These are phyloP conservation scores for Amaurobius ferox DNA, from an alignment of 2,888 invertebrate species.

Conservation along the genomic window DNA sequence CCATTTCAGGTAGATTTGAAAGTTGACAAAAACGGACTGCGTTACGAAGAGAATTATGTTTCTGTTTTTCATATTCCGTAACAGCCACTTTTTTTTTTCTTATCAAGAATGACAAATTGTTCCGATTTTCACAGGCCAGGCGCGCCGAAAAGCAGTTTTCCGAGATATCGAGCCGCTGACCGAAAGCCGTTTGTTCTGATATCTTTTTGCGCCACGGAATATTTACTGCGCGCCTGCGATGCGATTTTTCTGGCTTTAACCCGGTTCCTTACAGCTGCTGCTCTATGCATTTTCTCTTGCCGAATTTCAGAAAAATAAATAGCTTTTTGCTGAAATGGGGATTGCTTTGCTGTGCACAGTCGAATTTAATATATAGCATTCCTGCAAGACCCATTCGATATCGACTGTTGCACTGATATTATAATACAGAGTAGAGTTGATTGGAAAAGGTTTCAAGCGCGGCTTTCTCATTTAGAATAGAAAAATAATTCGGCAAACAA, in stretches of 20 bases:
- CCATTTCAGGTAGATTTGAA: not conserved
- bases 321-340: no score
- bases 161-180: constrained; percentile 30
- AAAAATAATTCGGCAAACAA: no score
- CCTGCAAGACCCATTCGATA: no score
- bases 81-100: no score
- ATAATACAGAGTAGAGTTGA: no score
- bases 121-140: not conserved
- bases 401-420: no score
- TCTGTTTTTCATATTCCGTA: constrained; percentile 30
- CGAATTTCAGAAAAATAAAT: no score
- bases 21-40: not conserved
- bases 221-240: not conserved
- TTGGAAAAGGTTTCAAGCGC: no score
- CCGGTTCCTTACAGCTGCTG: not conserved
- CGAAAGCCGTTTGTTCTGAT: constrained; percentile 47
- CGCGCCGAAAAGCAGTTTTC: constrained; percentile 3
- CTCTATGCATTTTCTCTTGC: not conserved
- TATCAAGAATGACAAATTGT: constrained; percentile 5
- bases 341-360: no score
- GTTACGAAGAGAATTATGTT: constrained; percentile 20
- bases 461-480: no score
- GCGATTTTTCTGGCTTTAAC: not conserved
- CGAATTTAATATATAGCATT: no score
- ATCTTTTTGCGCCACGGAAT: constrained; percentile 31